Conservation (phyloP, 2,113 vertebrate genomes). For the Tor tambroides region DNA sequence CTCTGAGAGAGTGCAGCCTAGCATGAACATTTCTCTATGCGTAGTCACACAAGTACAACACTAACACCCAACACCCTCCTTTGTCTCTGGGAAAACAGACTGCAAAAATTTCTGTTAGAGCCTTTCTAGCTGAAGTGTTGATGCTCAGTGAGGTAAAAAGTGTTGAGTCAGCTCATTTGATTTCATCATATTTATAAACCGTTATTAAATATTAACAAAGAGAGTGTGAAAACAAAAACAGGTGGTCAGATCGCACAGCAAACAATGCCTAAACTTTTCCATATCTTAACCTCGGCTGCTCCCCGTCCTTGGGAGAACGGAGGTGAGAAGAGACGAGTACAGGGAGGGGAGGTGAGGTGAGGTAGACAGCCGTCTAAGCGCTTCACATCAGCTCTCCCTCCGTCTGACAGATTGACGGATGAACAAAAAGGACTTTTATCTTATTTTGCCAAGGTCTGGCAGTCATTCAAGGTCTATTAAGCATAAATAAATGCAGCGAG, state of each 20-base stretch:
- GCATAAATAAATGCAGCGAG: conserved; percentile 75
- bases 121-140: conserved; percentile 10
- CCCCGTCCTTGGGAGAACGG: conserved; percentile 38
- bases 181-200: conserved; percentile 55
- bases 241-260: conserved; percentile 42
- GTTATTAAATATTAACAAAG: conserved; percentile 77
- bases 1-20: conserved; percentile 33
- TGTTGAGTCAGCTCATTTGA: neutral
- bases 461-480: conserved; percentile 75
- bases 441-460: conserved; percentile 81
- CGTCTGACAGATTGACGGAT: conserved; percentile 75
- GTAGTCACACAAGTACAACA: neutral
- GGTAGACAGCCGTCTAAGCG: neutral
- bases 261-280: neutral
- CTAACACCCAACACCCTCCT: conserved; percentile 4
- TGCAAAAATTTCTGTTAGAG: conserved; percentile 11
- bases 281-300: conserved; percentile 74
- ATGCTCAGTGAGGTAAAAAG: conserved; percentile 1
- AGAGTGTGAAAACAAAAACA: conserved; percentile 61
- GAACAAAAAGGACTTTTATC: conserved; percentile 76
- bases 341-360: neutral
- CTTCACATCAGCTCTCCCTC: conserved; percentile 57
- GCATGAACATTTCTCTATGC: neutral
- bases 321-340: neutral
- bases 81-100: conserved; percentile 11